phyloP scores from a whole-genome alignment of 2,888 invertebrate genomes.

The Cinara cedri region DNA sequence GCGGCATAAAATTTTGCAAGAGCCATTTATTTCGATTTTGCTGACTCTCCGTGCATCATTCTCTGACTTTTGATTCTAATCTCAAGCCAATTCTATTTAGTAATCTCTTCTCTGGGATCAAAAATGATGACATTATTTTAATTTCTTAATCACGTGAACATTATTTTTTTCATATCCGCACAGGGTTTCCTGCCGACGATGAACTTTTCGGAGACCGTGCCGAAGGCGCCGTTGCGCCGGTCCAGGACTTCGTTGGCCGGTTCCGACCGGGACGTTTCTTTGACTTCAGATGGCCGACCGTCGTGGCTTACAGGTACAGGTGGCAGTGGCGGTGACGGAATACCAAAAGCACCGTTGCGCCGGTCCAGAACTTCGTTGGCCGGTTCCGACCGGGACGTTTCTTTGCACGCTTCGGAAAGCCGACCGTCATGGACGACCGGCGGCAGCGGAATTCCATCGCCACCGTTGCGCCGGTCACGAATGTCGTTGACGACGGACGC shows the following conservation, averaged over 20 bases:
- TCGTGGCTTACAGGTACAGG: neutral
- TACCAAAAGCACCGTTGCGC: conserved; percentile 36
- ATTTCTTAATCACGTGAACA: too few species aligned
- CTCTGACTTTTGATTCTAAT: too few species aligned
- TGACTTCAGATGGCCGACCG: neutral
- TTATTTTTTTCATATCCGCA: too few species aligned
- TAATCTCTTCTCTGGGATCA: too few species aligned
- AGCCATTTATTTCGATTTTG: too few species aligned
- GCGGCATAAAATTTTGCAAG: too few species aligned
- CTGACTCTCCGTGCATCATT: too few species aligned
- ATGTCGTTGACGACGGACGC: conserved; percentile 29
- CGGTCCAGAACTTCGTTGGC: conserved; percentile 39
- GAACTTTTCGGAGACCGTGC: conserved; percentile 45
- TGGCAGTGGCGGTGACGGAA: neutral
- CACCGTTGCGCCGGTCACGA: conserved; percentile 46
- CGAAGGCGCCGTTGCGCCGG: conserved; percentile 34
- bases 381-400: conserved; percentile 23
- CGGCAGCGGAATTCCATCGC: conserved; percentile 10
- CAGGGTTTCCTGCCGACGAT: conserved; percentile 40
- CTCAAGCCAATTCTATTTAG: too few species aligned
- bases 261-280: conserved; percentile 5
- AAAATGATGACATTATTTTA: too few species aligned
- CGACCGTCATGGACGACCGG: neutral
- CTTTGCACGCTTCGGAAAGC: neutral
- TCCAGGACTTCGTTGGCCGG: conserved; percentile 40